Evolutionary conservation across 2,797 vertebrate species (phyloP).

Genomic region (Dendrocincla tyrannina): DNA sequence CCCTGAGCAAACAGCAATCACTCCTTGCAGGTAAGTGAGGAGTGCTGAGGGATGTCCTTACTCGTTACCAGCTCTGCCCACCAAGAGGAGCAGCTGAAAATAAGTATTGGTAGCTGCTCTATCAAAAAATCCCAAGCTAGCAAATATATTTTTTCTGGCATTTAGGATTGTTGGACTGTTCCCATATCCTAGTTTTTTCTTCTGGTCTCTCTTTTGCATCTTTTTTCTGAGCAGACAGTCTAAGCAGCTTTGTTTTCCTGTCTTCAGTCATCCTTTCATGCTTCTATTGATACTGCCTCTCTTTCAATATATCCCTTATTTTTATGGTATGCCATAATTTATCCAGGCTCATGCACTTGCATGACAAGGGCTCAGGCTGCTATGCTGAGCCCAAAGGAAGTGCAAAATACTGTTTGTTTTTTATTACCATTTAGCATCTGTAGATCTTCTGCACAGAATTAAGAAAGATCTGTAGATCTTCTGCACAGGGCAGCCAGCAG

Average conservation of each 20-base stretch:
- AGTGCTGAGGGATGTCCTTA: neutral
- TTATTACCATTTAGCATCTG: neutral
- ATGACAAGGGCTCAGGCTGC: neutral
- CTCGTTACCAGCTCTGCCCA: neutral
- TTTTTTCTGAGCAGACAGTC: neutral
- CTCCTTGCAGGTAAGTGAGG: neutral
- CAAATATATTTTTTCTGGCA: neutral
- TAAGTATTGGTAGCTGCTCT: rapidly evolving
- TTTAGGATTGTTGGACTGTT: neutral
- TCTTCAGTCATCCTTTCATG: neutral
- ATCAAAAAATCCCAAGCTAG: neutral
- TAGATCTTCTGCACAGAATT: neutral
- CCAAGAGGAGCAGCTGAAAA: neutral
- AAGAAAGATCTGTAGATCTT: neutral
- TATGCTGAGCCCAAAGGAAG: neutral
- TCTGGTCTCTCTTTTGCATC: neutral
- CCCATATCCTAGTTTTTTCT: neutral
- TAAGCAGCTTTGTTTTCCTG: neutral
- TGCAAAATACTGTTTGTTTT: neutral
- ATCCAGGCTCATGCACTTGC: neutral
- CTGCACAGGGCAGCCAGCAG: neutral
- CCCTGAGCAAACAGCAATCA: neutral
- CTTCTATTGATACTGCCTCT: neutral
- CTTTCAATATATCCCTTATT: neutral
- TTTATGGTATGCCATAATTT: neutral